Conservation (phyloP, 2,888 invertebrate species). For the Brachynemurus nebulosus region DNA sequence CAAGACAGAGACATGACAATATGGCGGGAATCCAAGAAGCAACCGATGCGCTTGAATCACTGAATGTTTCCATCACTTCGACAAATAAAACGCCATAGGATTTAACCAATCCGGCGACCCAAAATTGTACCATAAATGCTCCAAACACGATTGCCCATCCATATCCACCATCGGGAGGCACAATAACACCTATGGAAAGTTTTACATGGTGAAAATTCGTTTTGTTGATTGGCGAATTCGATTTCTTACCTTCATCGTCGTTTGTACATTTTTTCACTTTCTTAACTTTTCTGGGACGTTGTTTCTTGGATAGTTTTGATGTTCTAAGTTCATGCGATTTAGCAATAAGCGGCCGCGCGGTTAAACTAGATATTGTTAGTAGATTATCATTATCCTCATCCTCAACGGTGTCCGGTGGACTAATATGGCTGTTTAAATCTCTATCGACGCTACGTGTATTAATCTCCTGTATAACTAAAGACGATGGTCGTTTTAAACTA, state of each 20-base stretch:
- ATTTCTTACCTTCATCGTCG: slow-evolving; percentile 1
- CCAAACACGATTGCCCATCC: slow-evolving; percentile 67
- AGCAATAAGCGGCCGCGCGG: slow-evolving; percentile 55
- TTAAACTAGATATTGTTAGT: slow-evolving; percentile 56
- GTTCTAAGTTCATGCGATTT: slow-evolving; percentile 47
- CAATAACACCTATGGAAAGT: slow-evolving; percentile 17
- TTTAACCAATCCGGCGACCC: slow-evolving; percentile 68
- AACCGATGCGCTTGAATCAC: slow-evolving; percentile 56
- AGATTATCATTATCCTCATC: slow-evolving; percentile 57
- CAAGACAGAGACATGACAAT: slow-evolving; percentile 58
- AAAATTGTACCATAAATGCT: slow-evolving; percentile 66
- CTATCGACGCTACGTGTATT: slow-evolving; percentile 9
- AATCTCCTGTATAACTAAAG: slow-evolving; percentile 32
- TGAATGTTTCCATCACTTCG: slow-evolving; percentile 66
- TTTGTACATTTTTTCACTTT: neutral
- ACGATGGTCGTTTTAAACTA: slow-evolving; percentile 32
- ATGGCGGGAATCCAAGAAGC: slow-evolving; percentile 74
- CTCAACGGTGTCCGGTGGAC: slow-evolving; percentile 39
- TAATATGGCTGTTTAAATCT: slow-evolving; percentile 23
- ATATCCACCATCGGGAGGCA: slow-evolving; percentile 58
- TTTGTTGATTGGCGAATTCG: neutral
- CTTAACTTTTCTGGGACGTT: neutral
- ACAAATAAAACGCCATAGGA: slow-evolving; percentile 70
- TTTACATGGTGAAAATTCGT: neutral
- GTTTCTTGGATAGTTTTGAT: slow-evolving; percentile 29